Conservation (phyloP, 2,888 invertebrate genomes). For the Emmelina monodactyla region DNA sequence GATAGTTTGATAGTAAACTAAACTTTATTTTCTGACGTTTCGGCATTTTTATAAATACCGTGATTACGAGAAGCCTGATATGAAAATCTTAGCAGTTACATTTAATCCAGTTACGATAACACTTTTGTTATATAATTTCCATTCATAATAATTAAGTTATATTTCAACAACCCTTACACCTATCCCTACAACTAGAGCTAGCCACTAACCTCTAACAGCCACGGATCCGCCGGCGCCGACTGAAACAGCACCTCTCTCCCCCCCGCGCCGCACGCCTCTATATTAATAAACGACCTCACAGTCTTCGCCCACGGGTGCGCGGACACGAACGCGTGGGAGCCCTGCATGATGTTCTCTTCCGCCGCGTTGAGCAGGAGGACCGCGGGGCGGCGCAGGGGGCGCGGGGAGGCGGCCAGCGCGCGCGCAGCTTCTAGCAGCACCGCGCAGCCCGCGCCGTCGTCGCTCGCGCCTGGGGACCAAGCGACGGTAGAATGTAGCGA, state of each 20-base stretch:
- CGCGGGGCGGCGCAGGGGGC: conserved; percentile 74
- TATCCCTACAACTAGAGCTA: too few species aligned
- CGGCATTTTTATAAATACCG: too few species aligned
- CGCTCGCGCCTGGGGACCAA: conserved; percentile 75
- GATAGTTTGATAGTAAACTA: too few species aligned
- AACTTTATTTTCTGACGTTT: too few species aligned
- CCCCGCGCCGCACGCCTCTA: conserved; percentile 90
- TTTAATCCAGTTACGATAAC: too few species aligned
- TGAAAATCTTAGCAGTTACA: too few species aligned
- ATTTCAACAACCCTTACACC: too few species aligned
- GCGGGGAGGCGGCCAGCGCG: conserved; percentile 67
- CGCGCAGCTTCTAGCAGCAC: conserved; percentile 85
- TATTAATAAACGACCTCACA: conserved; percentile 78
- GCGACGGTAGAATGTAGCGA: neutral
- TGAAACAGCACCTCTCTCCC: conserved; percentile 89
- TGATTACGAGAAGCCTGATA: too few species aligned
- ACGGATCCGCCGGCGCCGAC: conserved; percentile 77
- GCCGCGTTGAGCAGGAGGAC: conserved; percentile 91
- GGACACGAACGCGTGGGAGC: conserved; percentile 90
- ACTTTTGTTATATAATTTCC: too few species aligned
- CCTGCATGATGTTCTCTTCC: conserved; percentile 88
- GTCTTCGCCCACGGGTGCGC: conserved; percentile 81
- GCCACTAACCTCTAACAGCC: conserved; percentile 62
- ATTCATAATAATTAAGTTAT: too few species aligned
- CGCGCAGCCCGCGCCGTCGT: conserved; percentile 89